A percentile compares a stretch with the other conserved stretches of the same genome.
phyloP scores from a whole-genome alignment of 2,113 vertebrate species.

The Tauraco erythrolophus region DNA sequence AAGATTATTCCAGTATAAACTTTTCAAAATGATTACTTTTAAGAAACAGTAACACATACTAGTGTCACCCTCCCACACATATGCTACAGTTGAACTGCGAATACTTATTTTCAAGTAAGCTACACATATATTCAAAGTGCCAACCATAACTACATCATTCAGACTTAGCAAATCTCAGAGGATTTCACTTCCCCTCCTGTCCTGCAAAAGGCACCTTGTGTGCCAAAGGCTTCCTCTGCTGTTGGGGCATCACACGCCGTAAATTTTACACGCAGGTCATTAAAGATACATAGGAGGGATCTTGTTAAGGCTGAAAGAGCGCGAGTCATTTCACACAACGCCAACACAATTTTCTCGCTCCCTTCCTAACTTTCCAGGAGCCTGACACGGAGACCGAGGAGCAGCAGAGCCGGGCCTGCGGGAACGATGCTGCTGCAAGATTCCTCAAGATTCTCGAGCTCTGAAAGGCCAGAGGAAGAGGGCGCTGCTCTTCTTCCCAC shows the following conservation, averaged over 20 bases:
- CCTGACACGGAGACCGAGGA: neutral
- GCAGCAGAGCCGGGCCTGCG: neutral
- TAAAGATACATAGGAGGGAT: constrained; percentile 20
- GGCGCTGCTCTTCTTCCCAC: constrained; percentile 10
- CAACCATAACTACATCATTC: constrained; percentile 38
- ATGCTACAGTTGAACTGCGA: neutral
- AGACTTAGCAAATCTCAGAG: neutral
- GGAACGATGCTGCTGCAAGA: neutral
- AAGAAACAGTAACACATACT: neutral
- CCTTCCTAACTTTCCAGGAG: neutral
- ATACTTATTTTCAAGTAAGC: constrained; percentile 11
- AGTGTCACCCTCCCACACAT: neutral
- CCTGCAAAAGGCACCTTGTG: constrained; percentile 5
- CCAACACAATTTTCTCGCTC: neutral
- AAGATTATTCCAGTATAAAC: neutral
- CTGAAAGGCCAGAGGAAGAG: neutral
- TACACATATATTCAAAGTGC: neutral
- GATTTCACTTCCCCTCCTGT: neutral
- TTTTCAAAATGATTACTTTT: neutral
- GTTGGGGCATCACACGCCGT: neutral
- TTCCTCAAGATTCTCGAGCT: neutral
- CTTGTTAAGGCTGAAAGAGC: constrained; percentile 5
- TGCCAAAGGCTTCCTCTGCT: neutral
- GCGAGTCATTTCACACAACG: neutral
- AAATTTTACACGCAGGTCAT: constrained; percentile 37